Base-by-base conservation (phyloP, 2,113 vertebrate genomes). In the Chaetodon auriga region DNA sequence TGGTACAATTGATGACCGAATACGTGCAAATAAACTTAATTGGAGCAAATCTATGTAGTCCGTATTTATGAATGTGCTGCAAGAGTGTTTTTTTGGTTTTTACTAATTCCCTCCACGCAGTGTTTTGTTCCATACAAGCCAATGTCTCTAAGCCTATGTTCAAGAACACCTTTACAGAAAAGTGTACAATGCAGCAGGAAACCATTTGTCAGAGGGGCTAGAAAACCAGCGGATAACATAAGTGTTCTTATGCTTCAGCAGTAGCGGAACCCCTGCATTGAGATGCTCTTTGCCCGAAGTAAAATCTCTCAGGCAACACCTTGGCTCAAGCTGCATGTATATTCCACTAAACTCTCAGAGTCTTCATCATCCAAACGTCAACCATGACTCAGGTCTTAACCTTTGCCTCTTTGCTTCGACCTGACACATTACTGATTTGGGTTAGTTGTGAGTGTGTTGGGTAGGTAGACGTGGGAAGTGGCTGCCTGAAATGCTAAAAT, bases 1-100 rank as follows among this genome's bases (percentile, higher is more conserved):
- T 91, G 81, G 57, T 90, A 90, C 62, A 35, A 82, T n/a, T 86
- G 82, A 83, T 75, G 81, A 83, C 90, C 81, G 62, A 87, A 71
- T 66, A 78, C 73, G 75, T 82, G 76, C 88, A 87, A 95, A 95
- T 94, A 95, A 95, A 95, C 21, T 46, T 14, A 79, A 88, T 48
- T 88, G 84, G 45, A 90, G 63, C 64, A 85, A 84, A 82, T 64
- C 51, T 55, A 45, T 55, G 19, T 77, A 78, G 41, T 86, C 23
- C 80, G 58, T 82, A 46, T 48, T 30, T 10, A 12, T 58, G 15
- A 70, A 54, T 64, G 2, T 41, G 21, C 41, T 14, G 23, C 3
- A 55, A 48, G 46, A 4, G 16, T 12, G 14, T 30, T 8, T 30
- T 8, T 23, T 18, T 4, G 12, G 46, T 14, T 54, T 25, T 13